These are phyloP conservation scores for Psilopogon haemacephalus DNA, from an alignment of 2,113 vertebrate species.

Conservation along the genomic window DNA sequence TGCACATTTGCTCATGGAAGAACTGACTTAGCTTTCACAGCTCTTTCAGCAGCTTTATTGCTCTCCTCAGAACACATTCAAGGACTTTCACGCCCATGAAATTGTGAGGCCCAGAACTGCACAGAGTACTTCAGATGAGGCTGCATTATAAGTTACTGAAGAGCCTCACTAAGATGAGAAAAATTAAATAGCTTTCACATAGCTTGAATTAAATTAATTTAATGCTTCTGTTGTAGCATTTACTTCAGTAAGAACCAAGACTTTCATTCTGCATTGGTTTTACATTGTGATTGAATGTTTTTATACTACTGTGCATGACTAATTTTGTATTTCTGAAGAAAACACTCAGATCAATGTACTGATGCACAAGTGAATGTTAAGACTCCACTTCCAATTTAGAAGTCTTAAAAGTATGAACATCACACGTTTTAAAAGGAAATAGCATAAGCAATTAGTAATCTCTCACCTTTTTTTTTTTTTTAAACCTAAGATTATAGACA, in stretches of 20 bases:
- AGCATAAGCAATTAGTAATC: conserved; percentile 65
- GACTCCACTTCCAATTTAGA: background rate
- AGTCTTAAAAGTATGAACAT: conserved; percentile 11
- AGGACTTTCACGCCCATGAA: background rate
- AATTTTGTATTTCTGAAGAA: background rate
- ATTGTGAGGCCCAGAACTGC: background rate
- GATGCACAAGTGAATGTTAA: background rate
- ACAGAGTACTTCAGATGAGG: background rate
- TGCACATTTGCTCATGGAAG: background rate
- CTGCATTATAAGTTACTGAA: background rate
- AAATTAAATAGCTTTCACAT: background rate
- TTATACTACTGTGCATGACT: background rate
- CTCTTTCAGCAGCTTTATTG: background rate
- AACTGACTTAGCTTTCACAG: background rate
- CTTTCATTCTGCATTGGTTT: background rate
- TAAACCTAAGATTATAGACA: conserved; percentile 67
- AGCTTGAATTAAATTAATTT: background rate
- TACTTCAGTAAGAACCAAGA: background rate
- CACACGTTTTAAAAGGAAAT: conserved; percentile 44
- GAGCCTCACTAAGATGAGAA: background rate
- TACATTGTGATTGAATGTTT: background rate
- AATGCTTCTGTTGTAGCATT: background rate
- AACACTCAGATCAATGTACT: background rate
- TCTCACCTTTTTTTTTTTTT: background rate
- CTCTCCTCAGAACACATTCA: background rate